These are phyloP conservation scores for Anarrhichthys ocellatus DNA, from an alignment of 2,113 vertebrate genomes.

Conservation along the genomic window DNA sequence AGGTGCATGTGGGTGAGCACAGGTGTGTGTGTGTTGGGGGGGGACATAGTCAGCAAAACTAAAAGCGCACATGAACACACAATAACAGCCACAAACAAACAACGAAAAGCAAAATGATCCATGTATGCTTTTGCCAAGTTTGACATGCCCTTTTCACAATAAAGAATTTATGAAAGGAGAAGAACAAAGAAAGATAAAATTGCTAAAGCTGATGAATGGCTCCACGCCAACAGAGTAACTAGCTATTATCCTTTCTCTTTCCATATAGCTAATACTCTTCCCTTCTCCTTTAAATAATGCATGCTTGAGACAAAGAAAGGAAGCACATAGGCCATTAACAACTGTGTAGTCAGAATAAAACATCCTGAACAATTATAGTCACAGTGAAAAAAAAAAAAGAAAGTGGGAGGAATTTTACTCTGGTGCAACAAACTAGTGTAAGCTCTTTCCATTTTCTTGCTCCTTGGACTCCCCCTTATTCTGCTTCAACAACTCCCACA, in stretches of 20 bases:
- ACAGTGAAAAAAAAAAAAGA: not conserved
- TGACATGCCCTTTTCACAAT: not conserved
- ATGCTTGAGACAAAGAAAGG: slow-evolving; percentile 54
- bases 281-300: slow-evolving; percentile 68
- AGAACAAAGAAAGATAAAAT: not conserved
- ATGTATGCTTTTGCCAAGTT: slow-evolving; percentile 23
- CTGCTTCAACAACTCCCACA: slow-evolving; percentile 27
- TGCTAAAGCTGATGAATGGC: slow-evolving; percentile 45
- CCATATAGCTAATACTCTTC: slow-evolving; percentile 41
- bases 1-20: slow-evolving; percentile 54
- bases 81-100: slow-evolving; percentile 17
- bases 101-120: slow-evolving; percentile 17
- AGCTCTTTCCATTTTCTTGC: slow-evolving; percentile 15
- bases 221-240: slow-evolving; percentile 27
- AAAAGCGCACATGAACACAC: not conserved
- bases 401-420: slow-evolving; percentile 32
- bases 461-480: not conserved
- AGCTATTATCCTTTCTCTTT: slow-evolving; percentile 53
- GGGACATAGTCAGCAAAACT: slow-evolving; percentile 29
- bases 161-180: slow-evolving; percentile 1
- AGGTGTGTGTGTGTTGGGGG: slow-evolving; percentile 1
- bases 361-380: slow-evolving; percentile 42
- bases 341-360: slow-evolving; percentile 59
- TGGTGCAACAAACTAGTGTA: slow-evolving; percentile 11
- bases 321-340: slow-evolving; percentile 64